Conservation (phyloP, 1,140 invertebrate species). For the Heliconius himera region DNA sequence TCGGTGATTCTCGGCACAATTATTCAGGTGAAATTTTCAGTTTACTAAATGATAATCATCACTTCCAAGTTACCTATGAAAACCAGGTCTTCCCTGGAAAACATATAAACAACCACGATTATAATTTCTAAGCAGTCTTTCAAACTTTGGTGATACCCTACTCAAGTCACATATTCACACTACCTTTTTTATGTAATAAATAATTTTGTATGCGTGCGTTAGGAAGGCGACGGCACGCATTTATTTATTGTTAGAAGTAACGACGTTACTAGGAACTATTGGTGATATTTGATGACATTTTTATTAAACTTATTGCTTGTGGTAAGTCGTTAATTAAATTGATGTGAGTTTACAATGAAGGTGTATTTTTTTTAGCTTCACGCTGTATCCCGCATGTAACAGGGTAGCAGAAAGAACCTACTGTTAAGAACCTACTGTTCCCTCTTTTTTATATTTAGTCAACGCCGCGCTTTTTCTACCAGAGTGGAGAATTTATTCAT, state of each 20-base stretch:
- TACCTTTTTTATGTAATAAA: slow-evolving; percentile 17
- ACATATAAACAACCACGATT: not conserved
- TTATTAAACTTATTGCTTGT: not conserved
- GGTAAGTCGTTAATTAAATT: not conserved
- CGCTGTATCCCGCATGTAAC: no score
- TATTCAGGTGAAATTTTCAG: no score
- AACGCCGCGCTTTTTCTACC: no score
- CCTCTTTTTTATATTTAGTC: no score
- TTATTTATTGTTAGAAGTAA: slow-evolving; percentile 13
- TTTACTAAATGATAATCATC: no score
- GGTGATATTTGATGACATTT: not conserved
- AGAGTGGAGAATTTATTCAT: no score
- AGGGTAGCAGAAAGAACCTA: no score
- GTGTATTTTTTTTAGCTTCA: no score
- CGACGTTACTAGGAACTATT: not conserved
- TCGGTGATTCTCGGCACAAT: no score
- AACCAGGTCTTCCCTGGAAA: no score
- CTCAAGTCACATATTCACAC: not conserved
- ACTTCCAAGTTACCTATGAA: no score
- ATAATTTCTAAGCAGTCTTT: not conserved
- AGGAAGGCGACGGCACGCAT: not conserved
- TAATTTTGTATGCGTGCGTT: slow-evolving; percentile 22
- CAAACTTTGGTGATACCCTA: not conserved
- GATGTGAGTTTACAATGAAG: not conserved
- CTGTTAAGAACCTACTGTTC: no score